Evolutionary conservation across 1,140 invertebrate species (phyloP).

Genomic region (Drosophila watanabei): DNA sequence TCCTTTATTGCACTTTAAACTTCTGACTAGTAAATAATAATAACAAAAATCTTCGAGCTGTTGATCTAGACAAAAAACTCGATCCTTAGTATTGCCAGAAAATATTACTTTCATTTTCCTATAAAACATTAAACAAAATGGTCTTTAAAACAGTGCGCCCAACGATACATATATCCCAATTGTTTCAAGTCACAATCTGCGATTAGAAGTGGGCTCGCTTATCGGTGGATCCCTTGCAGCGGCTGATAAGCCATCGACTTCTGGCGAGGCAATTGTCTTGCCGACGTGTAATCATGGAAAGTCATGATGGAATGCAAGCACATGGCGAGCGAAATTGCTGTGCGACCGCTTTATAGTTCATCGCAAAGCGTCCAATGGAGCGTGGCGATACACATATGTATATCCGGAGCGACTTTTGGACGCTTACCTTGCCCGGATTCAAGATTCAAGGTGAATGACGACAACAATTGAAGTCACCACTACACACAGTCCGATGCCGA

Average conservation of each 20-base stretch:
- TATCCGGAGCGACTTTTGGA: slow-evolving; percentile 65
- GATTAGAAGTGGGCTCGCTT: slow-evolving; percentile 8
- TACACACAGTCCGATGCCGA: slow-evolving; percentile 13
- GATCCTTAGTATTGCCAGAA: no score
- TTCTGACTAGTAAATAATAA: no score
- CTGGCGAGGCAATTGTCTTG: slow-evolving; percentile 28
- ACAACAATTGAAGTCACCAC: slow-evolving; percentile 65
- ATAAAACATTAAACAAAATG: no score
- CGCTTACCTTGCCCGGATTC: slow-evolving; percentile 53
- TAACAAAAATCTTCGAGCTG: no score
- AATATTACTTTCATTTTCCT: no score
- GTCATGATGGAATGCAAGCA: slow-evolving; percentile 20
- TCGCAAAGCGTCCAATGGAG: slow-evolving; percentile 42
- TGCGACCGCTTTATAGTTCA: neutral
- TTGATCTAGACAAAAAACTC: no score
- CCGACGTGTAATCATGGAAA: slow-evolving; percentile 31
- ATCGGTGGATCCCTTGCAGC: slow-evolving; percentile 25
- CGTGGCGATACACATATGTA: slow-evolving; percentile 43
- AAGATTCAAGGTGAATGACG: slow-evolving; percentile 78
- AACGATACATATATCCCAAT: neutral
- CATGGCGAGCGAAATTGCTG: slow-evolving; percentile 17
- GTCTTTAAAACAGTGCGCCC: no score
- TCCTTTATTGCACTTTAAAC: no score
- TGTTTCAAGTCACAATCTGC: neutral
- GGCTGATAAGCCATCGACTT: slow-evolving; percentile 52